Percentiles rank a stretch among this genome's conserved stretches.
phyloP scores from a whole-genome alignment of 2,113 vertebrate species.

The Ovibos moschatus region DNA sequence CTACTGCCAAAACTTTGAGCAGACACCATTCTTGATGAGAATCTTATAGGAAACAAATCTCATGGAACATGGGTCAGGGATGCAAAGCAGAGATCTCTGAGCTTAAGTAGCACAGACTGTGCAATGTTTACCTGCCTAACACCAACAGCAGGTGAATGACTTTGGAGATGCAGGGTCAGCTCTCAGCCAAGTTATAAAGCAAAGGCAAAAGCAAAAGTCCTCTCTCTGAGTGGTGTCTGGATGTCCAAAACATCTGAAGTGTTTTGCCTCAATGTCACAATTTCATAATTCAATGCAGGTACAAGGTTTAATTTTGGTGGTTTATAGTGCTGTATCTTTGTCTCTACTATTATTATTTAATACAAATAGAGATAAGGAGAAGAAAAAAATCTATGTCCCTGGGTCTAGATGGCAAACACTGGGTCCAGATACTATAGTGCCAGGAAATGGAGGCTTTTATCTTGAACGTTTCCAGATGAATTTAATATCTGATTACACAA shows the following conservation, averaged over 20 bases:
- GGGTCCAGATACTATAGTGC: neutral
- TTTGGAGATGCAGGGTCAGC: neutral
- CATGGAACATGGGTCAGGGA: neutral
- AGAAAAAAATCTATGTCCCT: neutral
- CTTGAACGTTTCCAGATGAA: neutral
- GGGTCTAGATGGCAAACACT: neutral
- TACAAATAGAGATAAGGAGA: neutral
- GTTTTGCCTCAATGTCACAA: neutral
- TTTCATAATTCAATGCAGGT: neutral
- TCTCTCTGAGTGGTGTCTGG: neutral
- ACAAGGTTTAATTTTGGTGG: neutral
- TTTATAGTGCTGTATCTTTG: neutral
- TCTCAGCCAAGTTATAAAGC: neutral
- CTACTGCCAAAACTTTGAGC: neutral
- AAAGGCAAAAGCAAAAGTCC: neutral
- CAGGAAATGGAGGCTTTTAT: neutral
- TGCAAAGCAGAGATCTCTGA: neutral
- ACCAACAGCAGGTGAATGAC: neutral
- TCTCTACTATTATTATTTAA: neutral
- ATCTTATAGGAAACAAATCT: too few species aligned
- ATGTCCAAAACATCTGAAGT: neutral
- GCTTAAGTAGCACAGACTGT: rapidly evolving
- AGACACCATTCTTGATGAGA: neutral
- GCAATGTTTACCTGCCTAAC: neutral
- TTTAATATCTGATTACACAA: neutral